phyloP scores from a whole-genome alignment of 2,888 invertebrate genomes.

The Chorisops tibialis region DNA sequence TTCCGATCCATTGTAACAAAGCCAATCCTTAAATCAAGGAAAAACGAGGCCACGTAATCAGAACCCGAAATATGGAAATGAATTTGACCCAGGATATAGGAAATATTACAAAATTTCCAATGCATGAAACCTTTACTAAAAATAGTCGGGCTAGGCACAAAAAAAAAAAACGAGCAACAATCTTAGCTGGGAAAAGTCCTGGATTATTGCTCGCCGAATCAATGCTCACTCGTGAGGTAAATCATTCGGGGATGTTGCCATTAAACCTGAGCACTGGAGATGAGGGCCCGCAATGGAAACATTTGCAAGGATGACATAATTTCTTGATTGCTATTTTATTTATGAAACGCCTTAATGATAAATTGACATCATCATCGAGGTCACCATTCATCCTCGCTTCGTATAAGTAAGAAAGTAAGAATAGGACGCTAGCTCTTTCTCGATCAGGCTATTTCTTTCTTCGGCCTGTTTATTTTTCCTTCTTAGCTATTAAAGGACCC shows the following conservation, averaged over 20 bases:
- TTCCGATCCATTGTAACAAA: too few relatives aligned
- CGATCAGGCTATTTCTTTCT: too few relatives aligned
- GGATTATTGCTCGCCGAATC: constrained; percentile 11
- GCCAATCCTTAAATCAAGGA: too few relatives aligned
- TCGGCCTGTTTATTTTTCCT: too few relatives aligned
- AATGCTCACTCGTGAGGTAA: constrained; percentile 17
- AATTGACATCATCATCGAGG: constrained; percentile 7
- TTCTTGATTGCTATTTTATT: constrained; percentile 17
- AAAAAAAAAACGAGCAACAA: constrained; percentile 2
- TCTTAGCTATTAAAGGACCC: too few relatives aligned
- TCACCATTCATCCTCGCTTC: background rate
- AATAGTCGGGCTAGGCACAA: background rate
- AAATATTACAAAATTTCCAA: too few relatives aligned
- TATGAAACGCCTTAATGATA: constrained; percentile 7
- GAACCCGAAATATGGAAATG: constrained; percentile 8
- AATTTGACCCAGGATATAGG: background rate
- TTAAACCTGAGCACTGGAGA: background rate
- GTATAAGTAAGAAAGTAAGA: too few relatives aligned
- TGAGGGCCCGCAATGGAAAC: background rate
- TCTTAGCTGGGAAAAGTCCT: background rate
- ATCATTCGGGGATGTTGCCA: constrained; percentile 2
- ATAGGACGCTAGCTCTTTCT: too few relatives aligned
- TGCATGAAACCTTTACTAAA: too few relatives aligned
- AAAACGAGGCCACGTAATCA: background rate
- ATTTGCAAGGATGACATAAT: constrained; percentile 8